A percentile compares a stretch with the other conserved stretches of the same genome.
phyloP scores from a whole-genome alignment of 2,888 invertebrate genomes.

The Leptinotarsa juncta region DNA sequence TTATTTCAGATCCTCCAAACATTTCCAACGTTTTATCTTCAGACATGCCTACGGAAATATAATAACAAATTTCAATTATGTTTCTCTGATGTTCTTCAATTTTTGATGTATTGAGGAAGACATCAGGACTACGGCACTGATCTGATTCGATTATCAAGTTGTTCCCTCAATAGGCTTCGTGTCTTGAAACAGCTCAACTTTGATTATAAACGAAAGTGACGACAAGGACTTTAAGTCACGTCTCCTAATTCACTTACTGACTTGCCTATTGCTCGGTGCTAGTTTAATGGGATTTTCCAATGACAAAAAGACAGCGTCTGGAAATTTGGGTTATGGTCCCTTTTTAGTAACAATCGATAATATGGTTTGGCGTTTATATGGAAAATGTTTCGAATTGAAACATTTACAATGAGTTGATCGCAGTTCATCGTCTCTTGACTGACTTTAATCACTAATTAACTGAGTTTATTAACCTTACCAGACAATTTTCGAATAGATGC shows the following conservation, averaged over 20 bases:
- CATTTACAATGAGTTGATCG: not conserved
- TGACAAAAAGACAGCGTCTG: conserved; percentile 2
- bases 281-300: conserved; percentile 14
- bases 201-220: conserved; percentile 32
- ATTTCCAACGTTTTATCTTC: no score
- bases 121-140: not conserved
- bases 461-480: no score
- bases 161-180: conserved; percentile 21
- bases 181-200: conserved; percentile 22
- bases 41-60: no score
- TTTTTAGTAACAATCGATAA: conserved; percentile 8
- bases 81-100: no score
- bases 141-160: conserved; percentile 36
- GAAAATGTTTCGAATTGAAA: not conserved
- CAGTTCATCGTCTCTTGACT: not conserved
- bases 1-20: no score
- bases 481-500: no score
- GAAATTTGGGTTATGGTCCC: not conserved
- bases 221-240: conserved; percentile 27
- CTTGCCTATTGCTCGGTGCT: conserved; percentile 26
- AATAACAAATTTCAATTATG: no score
- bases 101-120: no score
- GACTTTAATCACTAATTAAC: not conserved
- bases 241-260: conserved; percentile 32
- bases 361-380: not conserved